These are phyloP conservation scores for Blennius ocellaris DNA, from an alignment of 2,113 vertebrate species.

Conservation along the genomic window DNA sequence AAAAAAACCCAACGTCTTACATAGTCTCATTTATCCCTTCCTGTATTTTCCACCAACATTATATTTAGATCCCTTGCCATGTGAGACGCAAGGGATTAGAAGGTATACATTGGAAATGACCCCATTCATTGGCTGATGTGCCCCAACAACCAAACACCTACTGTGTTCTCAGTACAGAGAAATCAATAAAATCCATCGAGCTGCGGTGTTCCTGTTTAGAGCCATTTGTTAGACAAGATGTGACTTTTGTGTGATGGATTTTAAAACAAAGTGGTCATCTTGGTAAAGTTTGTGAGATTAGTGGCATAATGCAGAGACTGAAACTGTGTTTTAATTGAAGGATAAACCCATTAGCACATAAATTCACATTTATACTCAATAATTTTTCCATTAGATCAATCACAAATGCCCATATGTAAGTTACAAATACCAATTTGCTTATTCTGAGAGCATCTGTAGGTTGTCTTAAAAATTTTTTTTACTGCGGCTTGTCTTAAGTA, in stretches of 20 bases:
- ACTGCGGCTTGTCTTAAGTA: too few relatives aligned
- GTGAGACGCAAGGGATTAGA: constrained; percentile 38
- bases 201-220: constrained; percentile 59
- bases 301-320: constrained; percentile 12
- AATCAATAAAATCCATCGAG: constrained; percentile 74
- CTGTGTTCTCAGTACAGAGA: constrained; percentile 48
- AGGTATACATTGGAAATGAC: constrained; percentile 34
- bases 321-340: constrained; percentile 28
- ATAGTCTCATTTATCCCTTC: constrained; percentile 10
- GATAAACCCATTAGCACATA: constrained; percentile 21
- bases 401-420: not conserved
- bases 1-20: too few relatives aligned
- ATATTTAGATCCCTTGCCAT: not conserved
- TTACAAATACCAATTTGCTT: not conserved
- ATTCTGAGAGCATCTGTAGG: not conserved
- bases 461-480: too few relatives aligned
- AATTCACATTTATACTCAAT: not conserved
- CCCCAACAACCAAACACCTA: constrained; percentile 35
- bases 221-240: constrained; percentile 59
- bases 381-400: not conserved
- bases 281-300: constrained; percentile 21
- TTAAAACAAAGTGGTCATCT: constrained; percentile 42
- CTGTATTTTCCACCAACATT: constrained; percentile 10
- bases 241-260: constrained; percentile 58
- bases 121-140: constrained; percentile 37